phyloP scores from a whole-genome alignment of 2,888 invertebrate genomes.

The Neoaliturus tenellus region DNA sequence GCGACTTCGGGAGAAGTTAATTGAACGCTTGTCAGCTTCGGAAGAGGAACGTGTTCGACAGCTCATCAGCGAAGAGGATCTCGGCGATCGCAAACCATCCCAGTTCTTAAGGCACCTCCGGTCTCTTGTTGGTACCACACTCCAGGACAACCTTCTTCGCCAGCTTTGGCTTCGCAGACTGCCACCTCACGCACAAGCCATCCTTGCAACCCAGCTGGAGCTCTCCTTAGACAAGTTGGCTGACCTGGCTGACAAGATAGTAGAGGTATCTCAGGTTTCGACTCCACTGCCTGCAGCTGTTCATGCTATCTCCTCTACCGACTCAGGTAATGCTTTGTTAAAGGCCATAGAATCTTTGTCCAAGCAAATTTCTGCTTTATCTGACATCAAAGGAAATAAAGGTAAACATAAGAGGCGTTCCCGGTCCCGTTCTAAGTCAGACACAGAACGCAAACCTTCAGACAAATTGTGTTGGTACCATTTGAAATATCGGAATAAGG shows the following conservation, averaged over 20 bases:
- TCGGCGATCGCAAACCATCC: neutral
- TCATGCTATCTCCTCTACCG: too few relatives aligned
- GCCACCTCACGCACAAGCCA: neutral
- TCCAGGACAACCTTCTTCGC: neutral
- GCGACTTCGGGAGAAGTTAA: neutral
- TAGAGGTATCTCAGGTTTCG: neutral
- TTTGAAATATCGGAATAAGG: neutral
- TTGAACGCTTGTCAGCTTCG: neutral
- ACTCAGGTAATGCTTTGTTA: neutral
- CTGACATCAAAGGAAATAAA: too few relatives aligned
- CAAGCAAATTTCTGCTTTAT: neutral
- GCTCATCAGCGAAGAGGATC: neutral
- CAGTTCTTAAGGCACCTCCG: neutral
- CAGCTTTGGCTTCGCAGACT: neutral
- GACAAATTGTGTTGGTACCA: too few relatives aligned
- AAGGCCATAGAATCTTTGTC: neutral
- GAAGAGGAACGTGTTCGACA: neutral
- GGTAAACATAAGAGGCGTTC: too few relatives aligned
- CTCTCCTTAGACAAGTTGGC: neutral
- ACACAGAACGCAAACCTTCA: neutral
- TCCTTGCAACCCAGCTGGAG: neutral
- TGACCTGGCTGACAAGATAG: neutral
- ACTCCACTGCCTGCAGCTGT: neutral
- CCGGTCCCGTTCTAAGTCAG: too few relatives aligned
- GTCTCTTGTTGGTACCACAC: neutral